Percentiles rank a stretch among this genome's conserved stretches.
Conservation (phyloP, 2,113 vertebrate genomes). For the Scomber japonicus region DNA sequence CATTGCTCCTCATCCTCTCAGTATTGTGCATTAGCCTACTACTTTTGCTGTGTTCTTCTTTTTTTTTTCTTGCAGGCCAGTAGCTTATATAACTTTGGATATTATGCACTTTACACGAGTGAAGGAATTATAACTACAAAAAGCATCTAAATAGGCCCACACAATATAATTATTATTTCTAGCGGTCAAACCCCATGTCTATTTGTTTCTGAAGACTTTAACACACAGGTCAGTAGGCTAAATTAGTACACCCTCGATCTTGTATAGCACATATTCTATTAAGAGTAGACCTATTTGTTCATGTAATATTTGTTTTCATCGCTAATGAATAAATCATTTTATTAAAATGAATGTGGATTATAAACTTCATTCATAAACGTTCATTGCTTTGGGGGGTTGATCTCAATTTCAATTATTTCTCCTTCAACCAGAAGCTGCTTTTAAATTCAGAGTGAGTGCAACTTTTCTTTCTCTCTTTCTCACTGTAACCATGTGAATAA, state of each 20-base stretch:
- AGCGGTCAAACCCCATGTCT: conserved; percentile 35
- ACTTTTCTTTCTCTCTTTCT: neutral
- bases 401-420: neutral
- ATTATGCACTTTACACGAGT: conserved; percentile 86
- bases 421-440: neutral
- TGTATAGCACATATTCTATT: conserved; percentile 64
- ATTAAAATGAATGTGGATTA: conserved; percentile 59
- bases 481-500: neutral
- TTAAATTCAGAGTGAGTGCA: neutral
- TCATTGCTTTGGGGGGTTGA: no score
- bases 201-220: conserved; percentile 39
- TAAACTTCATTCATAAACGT: neutral
- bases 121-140: conserved; percentile 58
- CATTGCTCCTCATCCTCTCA: conserved; percentile 66
- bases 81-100: conserved; percentile 68
- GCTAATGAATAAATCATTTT: conserved; percentile 75
- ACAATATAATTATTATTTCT: conserved; percentile 44
- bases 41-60: conserved; percentile 69
- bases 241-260: conserved; percentile 26
- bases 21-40: conserved; percentile 71
- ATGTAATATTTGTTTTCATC: conserved; percentile 75
- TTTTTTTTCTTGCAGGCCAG: conserved; percentile 41
- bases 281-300: conserved; percentile 66
- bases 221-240: conserved; percentile 50
- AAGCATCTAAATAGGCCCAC: conserved; percentile 62